Percentiles rank a stretch among this genome's conserved stretches.
Conservation (phyloP, 2,888 invertebrate genomes). For the Zaprionus lineosus region DNA sequence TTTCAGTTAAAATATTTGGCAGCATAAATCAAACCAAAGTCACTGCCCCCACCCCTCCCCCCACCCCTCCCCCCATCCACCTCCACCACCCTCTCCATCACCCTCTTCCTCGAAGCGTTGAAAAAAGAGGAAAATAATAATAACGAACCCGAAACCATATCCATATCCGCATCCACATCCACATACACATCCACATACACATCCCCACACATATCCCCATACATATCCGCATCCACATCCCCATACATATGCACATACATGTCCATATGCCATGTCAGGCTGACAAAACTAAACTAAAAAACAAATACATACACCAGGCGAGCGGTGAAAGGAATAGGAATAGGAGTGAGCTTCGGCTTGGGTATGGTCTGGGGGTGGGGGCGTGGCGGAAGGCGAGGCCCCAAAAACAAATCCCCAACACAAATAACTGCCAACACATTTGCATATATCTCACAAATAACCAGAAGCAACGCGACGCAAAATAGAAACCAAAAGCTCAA, state of each 20-base stretch:
- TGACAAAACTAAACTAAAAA: constrained; percentile 77
- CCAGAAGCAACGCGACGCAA: constrained; percentile 42
- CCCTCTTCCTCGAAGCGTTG: too few species aligned
- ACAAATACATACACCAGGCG: constrained; percentile 74
- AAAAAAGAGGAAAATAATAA: constrained; percentile 25
- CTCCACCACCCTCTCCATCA: too few species aligned
- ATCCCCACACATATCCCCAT: constrained; percentile 27
- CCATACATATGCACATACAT: constrained; percentile 16
- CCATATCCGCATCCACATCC: constrained; percentile 12
- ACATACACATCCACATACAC: not conserved
- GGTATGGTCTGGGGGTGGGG: too few species aligned
- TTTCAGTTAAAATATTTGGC: constrained; percentile 47
- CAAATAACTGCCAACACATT: constrained; percentile 73
- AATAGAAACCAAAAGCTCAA: constrained; percentile 60
- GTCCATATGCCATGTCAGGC: constrained; percentile 55
- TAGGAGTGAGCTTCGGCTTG: too few species aligned
- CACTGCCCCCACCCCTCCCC: too few species aligned
- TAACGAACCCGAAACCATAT: constrained; percentile 50
- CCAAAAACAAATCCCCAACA: constrained; percentile 73
- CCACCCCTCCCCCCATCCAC: too few species aligned
- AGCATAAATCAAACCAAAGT: constrained; percentile 66
- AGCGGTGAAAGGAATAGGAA: too few species aligned
- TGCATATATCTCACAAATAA: constrained; percentile 71
- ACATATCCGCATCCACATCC: not conserved
- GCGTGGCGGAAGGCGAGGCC: too few species aligned